phyloP scores from a whole-genome alignment of 2,113 vertebrate genomes.

The Pteruthius melanotis region DNA sequence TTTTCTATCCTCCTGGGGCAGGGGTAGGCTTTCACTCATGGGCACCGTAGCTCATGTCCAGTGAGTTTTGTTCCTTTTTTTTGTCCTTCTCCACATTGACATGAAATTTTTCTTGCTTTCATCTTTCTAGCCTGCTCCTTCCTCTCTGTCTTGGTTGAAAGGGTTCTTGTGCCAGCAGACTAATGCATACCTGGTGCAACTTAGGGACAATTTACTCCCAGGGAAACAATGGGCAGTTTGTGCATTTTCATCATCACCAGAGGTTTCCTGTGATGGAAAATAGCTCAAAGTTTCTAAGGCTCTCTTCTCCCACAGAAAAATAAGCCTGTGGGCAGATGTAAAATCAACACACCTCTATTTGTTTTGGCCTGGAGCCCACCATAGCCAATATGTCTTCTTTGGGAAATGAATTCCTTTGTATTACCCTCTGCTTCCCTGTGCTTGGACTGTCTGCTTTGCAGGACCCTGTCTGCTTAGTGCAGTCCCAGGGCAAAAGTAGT shows the following conservation, averaged over 20 bases:
- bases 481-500: background rate
- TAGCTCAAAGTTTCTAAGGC: background rate
- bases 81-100: background rate
- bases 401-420: background rate
- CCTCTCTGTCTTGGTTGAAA: background rate
- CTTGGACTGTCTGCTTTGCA: background rate
- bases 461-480: background rate
- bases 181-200: background rate
- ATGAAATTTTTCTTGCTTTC: background rate
- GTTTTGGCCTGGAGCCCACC: background rate
- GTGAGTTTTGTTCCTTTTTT: background rate
- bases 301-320: background rate
- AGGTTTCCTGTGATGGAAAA: background rate
- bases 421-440: background rate
- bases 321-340: background rate
- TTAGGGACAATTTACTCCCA: background rate
- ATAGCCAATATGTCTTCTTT: background rate
- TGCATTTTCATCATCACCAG: background rate
- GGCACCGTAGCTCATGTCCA: background rate
- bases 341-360: background rate
- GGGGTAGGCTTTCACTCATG: background rate
- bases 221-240: background rate
- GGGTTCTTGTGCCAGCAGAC: background rate
- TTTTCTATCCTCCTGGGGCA: background rate
- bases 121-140: background rate